phyloP scores from a whole-genome alignment of 2,113 vertebrate genomes.

The Theropithecus gelada region DNA sequence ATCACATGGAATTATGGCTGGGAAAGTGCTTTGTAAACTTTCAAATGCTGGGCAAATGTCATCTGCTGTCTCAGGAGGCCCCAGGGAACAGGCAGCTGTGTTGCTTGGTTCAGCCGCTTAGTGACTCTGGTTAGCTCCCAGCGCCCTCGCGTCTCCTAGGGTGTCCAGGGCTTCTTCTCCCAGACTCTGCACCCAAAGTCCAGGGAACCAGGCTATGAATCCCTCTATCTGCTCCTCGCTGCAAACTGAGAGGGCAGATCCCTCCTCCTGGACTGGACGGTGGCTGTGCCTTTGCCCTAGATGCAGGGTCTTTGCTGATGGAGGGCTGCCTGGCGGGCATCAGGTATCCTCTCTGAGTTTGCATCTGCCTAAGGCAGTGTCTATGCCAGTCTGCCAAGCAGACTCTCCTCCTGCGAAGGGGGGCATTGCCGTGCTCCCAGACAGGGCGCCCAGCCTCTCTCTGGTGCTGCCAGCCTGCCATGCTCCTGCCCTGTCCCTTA shows the following conservation, averaged over 20 bases:
- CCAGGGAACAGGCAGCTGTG: background rate
- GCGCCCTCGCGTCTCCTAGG: too few species aligned
- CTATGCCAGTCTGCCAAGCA: background rate
- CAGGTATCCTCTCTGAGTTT: background rate
- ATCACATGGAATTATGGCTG: accelerated
- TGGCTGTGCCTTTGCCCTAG: background rate
- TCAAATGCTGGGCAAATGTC: background rate
- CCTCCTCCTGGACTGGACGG: background rate
- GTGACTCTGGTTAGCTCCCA: background rate
- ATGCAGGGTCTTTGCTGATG: background rate
- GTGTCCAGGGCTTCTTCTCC: background rate
- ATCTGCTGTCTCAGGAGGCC: background rate
- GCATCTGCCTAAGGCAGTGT: background rate
- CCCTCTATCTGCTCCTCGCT: background rate
- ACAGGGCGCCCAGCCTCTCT: background rate
- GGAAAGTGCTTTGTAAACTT: background rate
- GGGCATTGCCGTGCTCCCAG: background rate
- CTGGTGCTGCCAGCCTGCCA: background rate
- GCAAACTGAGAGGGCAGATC: background rate
- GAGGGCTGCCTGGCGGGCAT: background rate
- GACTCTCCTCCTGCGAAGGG: background rate
- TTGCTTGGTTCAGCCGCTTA: background rate
- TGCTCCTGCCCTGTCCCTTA: background rate
- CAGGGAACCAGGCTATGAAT: accelerated
- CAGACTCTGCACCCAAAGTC: background rate